These are phyloP conservation scores for Helicolenus hilgendorfi DNA, from an alignment of 2,797 vertebrate genomes.

Conservation along the genomic window DNA sequence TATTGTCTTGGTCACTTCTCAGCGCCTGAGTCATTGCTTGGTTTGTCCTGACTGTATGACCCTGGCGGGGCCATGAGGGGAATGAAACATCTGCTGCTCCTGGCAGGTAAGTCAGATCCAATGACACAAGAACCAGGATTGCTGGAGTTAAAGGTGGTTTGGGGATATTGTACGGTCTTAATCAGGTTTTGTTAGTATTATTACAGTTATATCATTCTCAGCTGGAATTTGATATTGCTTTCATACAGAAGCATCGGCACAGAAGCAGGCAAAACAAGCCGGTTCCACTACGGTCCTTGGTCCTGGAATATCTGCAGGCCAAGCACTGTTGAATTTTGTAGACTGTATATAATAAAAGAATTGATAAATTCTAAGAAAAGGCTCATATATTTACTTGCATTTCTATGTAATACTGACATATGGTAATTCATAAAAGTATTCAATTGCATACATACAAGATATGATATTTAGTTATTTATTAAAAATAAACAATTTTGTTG, in stretches of 20 bases:
- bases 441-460: too few relatives aligned
- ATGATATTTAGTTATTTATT: too few relatives aligned
- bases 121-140: not conserved
- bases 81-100: conserved; percentile 37
- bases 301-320: too few relatives aligned
- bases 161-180: not conserved
- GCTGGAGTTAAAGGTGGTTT: not conserved
- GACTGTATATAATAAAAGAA: too few relatives aligned
- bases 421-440: too few relatives aligned
- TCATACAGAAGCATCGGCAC: too few relatives aligned
- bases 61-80: not conserved
- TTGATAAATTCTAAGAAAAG: not conserved
- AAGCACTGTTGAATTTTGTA: too few relatives aligned
- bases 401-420: too few relatives aligned
- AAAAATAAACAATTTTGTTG: too few relatives aligned
- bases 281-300: too few relatives aligned
- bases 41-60: not conserved
- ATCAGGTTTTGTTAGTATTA: not conserved
- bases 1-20: not conserved
- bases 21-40: not conserved
- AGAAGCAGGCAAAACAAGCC: too few relatives aligned
- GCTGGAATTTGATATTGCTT: not conserved
- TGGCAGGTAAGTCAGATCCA: conserved; percentile 57
- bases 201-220: not conserved
- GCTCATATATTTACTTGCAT: too few relatives aligned